Base-by-base conservation (phyloP, 64 coral and sea anemone genomes). In the Acropora tenuis region DNA sequence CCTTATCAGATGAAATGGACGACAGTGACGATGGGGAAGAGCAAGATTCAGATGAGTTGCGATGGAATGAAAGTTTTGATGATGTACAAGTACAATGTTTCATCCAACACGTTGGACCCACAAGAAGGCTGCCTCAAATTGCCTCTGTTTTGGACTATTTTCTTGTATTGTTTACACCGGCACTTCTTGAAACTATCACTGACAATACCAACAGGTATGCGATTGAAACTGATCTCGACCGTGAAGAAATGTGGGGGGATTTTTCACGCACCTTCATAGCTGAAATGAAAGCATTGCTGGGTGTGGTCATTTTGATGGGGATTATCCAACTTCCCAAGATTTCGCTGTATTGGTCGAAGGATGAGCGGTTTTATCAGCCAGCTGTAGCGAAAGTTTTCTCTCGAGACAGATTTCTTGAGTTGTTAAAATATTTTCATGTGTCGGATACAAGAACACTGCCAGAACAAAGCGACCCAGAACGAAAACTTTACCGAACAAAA, bases 281-380 rank as follows among this genome's bases (percentile, higher is more conserved):
- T 8, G 89, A 90, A 82, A 90, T 90, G 41, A 90, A 69, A 66
- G 89, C 89, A 69, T 90, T 90, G 58, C 49, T 90, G 78, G 89
- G 78, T 69, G 71, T 90, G 68, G 78, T 90, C 11, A 90, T 90
- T 90, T 78, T 90, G 58, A 90, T 82, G 89, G 65, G 89, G 41
- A 81, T 89, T 10, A 74, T 90, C 10, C 79, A 80, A 75, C 69
- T 91, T 68, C 89, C 46, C 0, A 19, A 12, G 42, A 91, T 15
- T 46, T 67, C 71, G 46, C 78, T 84, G 65, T 91, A 91, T 60
- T 91, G 79, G 61, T 74, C 66, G 16, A 46, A n/a, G n/a, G n/a
- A n/a, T 19, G 60, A 19, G 41, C 48, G 78, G 79, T 67, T 71
- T 71, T 49, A 53, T 48, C 88, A 89, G 55, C 87, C 8, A 8